Percentiles rank a stretch among this genome's conserved stretches.
These are phyloP conservation scores for Hydriomena furcata DNA, from an alignment of 2,888 invertebrate species.

Conservation along the genomic window DNA sequence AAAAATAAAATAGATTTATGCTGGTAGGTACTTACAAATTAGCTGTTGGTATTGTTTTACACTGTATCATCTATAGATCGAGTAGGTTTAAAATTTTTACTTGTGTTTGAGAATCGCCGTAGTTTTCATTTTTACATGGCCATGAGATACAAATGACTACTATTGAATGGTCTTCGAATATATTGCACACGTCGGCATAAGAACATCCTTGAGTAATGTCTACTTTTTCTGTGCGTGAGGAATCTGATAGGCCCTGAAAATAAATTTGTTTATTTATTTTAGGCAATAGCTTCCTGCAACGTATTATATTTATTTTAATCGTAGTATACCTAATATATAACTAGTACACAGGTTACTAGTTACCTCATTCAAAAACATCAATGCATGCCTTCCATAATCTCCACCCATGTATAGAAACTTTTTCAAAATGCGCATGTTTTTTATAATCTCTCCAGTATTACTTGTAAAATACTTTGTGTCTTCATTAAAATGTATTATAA, in stretches of 20 bases:
- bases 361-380: conserved; percentile 70
- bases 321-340: no score
- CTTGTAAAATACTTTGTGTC: conserved; percentile 59
- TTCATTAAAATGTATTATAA: conserved; percentile 72
- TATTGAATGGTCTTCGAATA: conserved; percentile 65
- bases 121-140: conserved; percentile 57
- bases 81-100: conserved; percentile 36
- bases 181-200: conserved; percentile 67
- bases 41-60: neutral
- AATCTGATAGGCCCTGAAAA: conserved; percentile 57
- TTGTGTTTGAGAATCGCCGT: conserved; percentile 55
- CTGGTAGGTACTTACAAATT: no score
- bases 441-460: conserved; percentile 67
- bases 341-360: no score
- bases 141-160: conserved; percentile 58
- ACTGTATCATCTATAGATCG: neutral
- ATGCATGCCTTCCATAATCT: conserved; percentile 60
- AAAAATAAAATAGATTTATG: conserved; percentile 33
- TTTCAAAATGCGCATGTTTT: conserved; percentile 69
- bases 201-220: conserved; percentile 65
- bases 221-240: conserved; percentile 53
- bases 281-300: no score
- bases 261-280: no score
- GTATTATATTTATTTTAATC: no score
- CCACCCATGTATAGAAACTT: conserved; percentile 73